These are phyloP conservation scores for Lateolabrax maculatus DNA, from an alignment of 2,797 vertebrate genomes.

Conservation along the genomic window DNA sequence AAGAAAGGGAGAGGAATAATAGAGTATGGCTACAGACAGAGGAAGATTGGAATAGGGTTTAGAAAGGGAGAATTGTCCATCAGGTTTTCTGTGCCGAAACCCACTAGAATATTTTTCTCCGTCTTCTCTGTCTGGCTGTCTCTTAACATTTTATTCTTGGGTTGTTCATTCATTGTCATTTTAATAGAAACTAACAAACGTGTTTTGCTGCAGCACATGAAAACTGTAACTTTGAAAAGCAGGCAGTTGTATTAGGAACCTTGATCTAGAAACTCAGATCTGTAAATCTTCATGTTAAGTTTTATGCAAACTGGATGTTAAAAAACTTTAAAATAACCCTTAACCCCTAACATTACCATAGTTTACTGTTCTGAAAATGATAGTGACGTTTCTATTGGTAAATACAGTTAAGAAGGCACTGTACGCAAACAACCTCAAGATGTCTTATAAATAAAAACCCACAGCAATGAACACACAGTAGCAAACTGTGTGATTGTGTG, in stretches of 20 bases:
- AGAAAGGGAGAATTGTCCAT: slow-evolving; percentile 2
- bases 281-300: not conserved
- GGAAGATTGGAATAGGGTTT: slow-evolving; percentile 12
- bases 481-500: not conserved
- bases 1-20: slow-evolving; percentile 15
- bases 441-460: not conserved
- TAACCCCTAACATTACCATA: not conserved
- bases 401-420: not conserved
- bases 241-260: not conserved
- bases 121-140: slow-evolving; percentile 1
- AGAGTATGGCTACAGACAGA: not conserved
- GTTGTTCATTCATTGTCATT: slow-evolving; percentile 9
- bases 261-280: not conserved
- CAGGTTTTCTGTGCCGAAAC: slow-evolving; percentile 4
- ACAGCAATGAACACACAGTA: not conserved
- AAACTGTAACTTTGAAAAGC: not conserved
- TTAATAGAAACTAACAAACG: not conserved
- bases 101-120: not conserved
- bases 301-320: not conserved
- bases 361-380: not conserved
- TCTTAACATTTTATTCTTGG: not conserved
- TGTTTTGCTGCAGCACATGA: not conserved
- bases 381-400: not conserved
- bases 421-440: not conserved
- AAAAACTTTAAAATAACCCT: no score